phyloP scores from a whole-genome alignment of 2,888 invertebrate species.

The Melieria picta region DNA sequence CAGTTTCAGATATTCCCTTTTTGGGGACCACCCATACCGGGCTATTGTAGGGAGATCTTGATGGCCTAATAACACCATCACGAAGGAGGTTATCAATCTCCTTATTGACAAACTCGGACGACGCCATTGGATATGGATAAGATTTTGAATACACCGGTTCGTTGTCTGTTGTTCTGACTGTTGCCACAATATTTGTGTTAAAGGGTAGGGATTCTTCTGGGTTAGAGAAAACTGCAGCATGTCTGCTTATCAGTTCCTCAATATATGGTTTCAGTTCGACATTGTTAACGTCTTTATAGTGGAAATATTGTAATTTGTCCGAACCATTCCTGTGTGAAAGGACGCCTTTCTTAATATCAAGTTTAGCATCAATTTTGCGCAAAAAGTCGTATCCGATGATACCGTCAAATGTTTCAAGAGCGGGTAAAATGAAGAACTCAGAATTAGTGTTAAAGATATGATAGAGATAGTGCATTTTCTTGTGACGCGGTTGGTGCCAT shows the following conservation, averaged over 20 bases:
- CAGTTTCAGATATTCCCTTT: constrained; percentile 21
- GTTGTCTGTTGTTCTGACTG: neutral
- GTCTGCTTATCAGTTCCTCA: neutral
- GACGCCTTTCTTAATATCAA: neutral
- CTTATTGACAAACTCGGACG: neutral
- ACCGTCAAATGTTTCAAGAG: neutral
- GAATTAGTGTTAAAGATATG: constrained; percentile 2
- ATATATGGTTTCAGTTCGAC: neutral
- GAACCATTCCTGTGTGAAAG: neutral
- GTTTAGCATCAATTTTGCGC: neutral
- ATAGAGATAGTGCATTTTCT: constrained; percentile 4
- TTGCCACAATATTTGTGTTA: constrained; percentile 1
- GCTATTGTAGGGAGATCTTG: neutral
- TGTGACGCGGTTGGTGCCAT: neutral
- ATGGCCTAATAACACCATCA: neutral
- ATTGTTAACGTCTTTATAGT: constrained; percentile 2
- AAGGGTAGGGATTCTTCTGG: neutral
- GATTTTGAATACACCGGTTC: too few species aligned
- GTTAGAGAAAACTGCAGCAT: neutral
- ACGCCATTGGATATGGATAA: neutral
- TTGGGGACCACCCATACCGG: constrained; percentile 8
- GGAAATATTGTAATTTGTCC: constrained; percentile 6
- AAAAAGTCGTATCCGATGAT: neutral
- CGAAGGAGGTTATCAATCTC: neutral
- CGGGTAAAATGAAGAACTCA: constrained; percentile 6